Evolutionary conservation across 2,797 vertebrate genomes (phyloP), one percentile per base, ranked within the genome.

Genomic region (Cirrhinus mrigala): DNA sequence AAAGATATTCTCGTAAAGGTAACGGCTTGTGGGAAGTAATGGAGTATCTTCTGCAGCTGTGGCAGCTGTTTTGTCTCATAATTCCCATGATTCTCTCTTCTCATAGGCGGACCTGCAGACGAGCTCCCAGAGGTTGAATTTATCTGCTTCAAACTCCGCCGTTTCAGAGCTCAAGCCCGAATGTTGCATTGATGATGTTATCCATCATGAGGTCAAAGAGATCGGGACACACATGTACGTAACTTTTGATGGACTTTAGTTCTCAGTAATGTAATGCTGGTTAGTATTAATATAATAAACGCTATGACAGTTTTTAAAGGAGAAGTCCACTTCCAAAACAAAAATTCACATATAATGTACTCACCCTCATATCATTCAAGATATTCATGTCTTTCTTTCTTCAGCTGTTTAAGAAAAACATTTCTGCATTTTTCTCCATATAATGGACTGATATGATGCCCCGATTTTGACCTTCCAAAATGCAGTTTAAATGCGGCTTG

Each of bases 1-100:
- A 99, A 98, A 92, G 98, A 99, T 88, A 98, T 99, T 91, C 94
- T 99, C 24, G 98, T 99, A 77, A 99, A 99, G 97, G 98, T 99
- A 95, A 68, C 1, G 24, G 56, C 8, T 48, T 6, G 0, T 44
- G 15, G 6, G 33, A 16, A 14, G 48, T 14, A 3, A 9, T 2
- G 1, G 3, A 54, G 12, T n/a, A 12, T 10, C 64, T 12, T 18
- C 9, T 22, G 18, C 76, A 0, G 29, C 27, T 16, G 70, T 1
- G n/a, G 1, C 0, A 15, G 33, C 2, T 40, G 33, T 33, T 20
- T 24, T 69, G 18, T 77, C 40, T 77, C 60, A 58, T 33, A 27
- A 22, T 18, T 46, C 79, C 50, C 14, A 48, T 52, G n/a, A 40
- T 66, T 22, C 18, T 81, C 24, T 64, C 15, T 75, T 16, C 60